These are phyloP conservation scores for Callionymus lyra DNA, from an alignment of 2,113 vertebrate genomes.

Conservation along the genomic window DNA sequence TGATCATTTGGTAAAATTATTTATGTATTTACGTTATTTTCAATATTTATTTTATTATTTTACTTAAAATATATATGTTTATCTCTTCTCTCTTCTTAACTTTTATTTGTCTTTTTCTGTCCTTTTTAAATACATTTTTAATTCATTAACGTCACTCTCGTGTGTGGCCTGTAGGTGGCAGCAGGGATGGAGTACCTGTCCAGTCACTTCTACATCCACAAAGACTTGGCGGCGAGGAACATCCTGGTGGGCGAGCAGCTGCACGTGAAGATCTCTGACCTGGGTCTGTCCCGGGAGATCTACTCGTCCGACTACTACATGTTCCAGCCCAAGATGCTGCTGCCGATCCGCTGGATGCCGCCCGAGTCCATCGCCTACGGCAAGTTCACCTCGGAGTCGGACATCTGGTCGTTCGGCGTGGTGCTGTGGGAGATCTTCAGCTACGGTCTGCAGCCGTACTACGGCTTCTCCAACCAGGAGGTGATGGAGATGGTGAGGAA, in stretches of 20 bases:
- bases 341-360: slow-evolving; percentile 97
- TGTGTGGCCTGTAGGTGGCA: slow-evolving; percentile 61
- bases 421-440: slow-evolving; percentile 98
- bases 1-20: too few relatives aligned
- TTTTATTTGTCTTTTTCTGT: too few relatives aligned
- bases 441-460: slow-evolving; percentile 93
- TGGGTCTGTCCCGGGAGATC: slow-evolving; percentile 90
- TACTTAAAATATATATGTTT: too few relatives aligned
- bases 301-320: slow-evolving; percentile 92
- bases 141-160: too few relatives aligned
- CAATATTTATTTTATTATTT: not conserved
- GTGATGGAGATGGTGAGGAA: slow-evolving; percentile 97
- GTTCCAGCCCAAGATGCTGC: slow-evolving; percentile 81
- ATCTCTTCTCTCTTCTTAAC: not conserved
- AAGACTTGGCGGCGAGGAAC: slow-evolving; percentile 93
- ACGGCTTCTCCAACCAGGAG: slow-evolving; percentile 96
- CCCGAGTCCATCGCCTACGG: slow-evolving; percentile 90
- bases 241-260: slow-evolving; percentile 93
- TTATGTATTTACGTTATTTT: not conserved
- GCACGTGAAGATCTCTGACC: slow-evolving; percentile 92
- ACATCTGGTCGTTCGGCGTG: slow-evolving; percentile 96
- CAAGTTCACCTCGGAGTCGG: slow-evolving; percentile 91
- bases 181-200: slow-evolving; percentile 95
- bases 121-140: too few relatives aligned
- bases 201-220: slow-evolving; percentile 88